Percentiles rank a stretch among this genome's conserved stretches.
phyloP scores from a whole-genome alignment of 2,888 invertebrate genomes.

The Eupithecia vulgata region DNA sequence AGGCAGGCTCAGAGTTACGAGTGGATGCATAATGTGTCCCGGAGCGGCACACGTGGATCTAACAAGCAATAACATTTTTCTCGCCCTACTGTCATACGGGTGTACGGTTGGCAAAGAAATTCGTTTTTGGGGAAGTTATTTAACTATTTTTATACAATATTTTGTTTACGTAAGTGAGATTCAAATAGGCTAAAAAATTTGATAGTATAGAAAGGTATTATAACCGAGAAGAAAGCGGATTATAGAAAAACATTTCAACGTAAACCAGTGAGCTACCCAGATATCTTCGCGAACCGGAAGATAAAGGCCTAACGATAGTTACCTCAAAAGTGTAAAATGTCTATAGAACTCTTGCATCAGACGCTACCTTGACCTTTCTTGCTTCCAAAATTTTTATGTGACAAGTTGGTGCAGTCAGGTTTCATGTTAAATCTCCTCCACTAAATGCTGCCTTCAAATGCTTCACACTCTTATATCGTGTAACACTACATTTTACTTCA shows the following conservation, averaged over 20 bases:
- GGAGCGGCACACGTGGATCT: conserved; percentile 29
- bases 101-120: conserved; percentile 18
- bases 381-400: no score
- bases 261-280: no score
- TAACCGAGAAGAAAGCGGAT: not conserved
- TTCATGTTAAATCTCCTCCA: not conserved
- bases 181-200: not conserved
- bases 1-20: conserved; percentile 4
- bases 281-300: not conserved
- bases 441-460: not conserved
- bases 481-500: not conserved
- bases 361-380: no score
- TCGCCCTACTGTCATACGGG: conserved; percentile 32
- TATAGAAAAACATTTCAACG: not conserved
- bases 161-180: not conserved
- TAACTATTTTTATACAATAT: no score
- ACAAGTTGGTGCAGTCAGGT: not conserved
- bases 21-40: conserved; percentile 9
- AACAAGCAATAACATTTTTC: conserved; percentile 39
- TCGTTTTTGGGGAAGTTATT: not conserved
- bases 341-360: no score
- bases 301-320: not conserved
- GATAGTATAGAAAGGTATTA: not conserved
- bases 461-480: not conserved
- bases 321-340: no score